phyloP scores from a whole-genome alignment of 2,888 invertebrate genomes.

The Galerucella nymphaeae region DNA sequence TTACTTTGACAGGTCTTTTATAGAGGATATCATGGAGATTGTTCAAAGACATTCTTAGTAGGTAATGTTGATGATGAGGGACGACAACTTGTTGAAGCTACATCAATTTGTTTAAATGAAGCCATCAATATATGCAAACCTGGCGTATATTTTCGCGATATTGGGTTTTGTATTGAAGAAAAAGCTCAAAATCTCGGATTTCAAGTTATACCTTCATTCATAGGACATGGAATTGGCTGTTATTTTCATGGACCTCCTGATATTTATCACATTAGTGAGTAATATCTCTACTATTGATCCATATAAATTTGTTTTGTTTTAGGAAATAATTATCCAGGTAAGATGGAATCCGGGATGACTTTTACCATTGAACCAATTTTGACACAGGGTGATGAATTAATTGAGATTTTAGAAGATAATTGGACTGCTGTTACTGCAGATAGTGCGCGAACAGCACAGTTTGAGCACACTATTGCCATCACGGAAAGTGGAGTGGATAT shows the following conservation, averaged over 20 bases:
- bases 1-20: slow-evolving; percentile 72
- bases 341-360: slow-evolving; percentile 90
- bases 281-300: background rate
- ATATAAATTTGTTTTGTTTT: slow-evolving; percentile 22
- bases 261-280: slow-evolving; percentile 84
- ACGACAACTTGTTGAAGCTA: slow-evolving; percentile 74
- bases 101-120: slow-evolving; percentile 77
- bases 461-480: slow-evolving; percentile 91
- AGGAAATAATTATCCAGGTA: slow-evolving; percentile 75
- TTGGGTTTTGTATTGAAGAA: slow-evolving; percentile 74
- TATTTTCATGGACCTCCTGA: slow-evolving; percentile 95
- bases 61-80: slow-evolving; percentile 85
- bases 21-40: slow-evolving; percentile 92
- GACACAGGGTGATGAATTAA: slow-evolving; percentile 76
- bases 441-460: slow-evolving; percentile 85
- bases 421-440: slow-evolving; percentile 94
- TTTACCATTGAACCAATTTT: slow-evolving; percentile 95
- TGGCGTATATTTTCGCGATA: slow-evolving; percentile 69
- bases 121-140: slow-evolving; percentile 74
- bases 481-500: slow-evolving; percentile 82
- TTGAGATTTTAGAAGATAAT: slow-evolving; percentile 82
- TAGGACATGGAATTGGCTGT: slow-evolving; percentile 92
- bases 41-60: slow-evolving; percentile 87
- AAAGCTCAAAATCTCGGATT: slow-evolving; percentile 73
- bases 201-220: slow-evolving; percentile 81